Evolutionary conservation across 2,113 vertebrate genomes (phyloP).

Genomic region (Arizona elegans): DNA sequence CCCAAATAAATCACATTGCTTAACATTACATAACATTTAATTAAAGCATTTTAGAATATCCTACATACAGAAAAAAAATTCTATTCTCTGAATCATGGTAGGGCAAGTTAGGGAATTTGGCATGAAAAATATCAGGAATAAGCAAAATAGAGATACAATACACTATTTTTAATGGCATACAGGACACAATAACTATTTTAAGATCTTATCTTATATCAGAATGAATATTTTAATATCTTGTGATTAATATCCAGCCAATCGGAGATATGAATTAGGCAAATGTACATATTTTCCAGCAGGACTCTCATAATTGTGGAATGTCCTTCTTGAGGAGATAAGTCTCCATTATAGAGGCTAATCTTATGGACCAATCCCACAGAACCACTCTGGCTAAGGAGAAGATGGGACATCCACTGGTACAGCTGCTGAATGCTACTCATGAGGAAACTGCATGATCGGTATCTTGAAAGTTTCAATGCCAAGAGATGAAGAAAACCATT

Average conservation of each 20-base stretch:
- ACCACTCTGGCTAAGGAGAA: neutral
- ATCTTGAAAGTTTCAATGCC: neutral
- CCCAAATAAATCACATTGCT: neutral
- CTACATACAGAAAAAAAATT: neutral
- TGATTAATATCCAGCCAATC: neutral
- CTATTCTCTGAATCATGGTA: neutral
- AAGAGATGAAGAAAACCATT: neutral
- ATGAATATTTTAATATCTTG: no score
- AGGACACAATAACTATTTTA: neutral
- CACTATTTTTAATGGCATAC: neutral
- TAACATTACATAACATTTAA: neutral
- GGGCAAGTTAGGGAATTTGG: neutral
- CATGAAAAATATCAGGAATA: neutral
- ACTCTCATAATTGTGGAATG: neutral
- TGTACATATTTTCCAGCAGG: neutral
- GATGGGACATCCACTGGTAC: neutral
- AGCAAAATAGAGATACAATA: neutral
- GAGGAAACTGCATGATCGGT: neutral
- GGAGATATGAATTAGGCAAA: neutral
- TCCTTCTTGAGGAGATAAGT: neutral
- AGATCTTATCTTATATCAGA: neutral
- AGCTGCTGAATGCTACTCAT: neutral
- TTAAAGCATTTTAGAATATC: neutral
- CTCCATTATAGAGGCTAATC: neutral
- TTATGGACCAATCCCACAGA: neutral